phyloP scores from a whole-genome alignment of 1,140 invertebrate genomes.

The Mamestra configurata region DNA sequence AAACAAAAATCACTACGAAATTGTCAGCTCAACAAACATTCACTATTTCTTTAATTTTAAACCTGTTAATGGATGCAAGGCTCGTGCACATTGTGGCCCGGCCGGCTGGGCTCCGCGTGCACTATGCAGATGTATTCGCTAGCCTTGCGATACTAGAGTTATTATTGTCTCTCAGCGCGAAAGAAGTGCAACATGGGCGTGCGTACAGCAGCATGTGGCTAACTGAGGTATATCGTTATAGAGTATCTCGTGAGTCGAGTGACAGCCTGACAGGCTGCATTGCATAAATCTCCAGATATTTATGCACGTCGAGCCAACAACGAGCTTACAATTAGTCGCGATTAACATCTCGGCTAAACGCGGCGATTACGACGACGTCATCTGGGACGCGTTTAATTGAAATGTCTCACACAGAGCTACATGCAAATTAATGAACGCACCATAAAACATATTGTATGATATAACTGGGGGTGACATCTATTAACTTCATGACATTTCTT shows the following conservation, averaged over 20 bases:
- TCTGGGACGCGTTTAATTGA: constrained; percentile 64
- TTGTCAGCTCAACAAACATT: constrained; percentile 18
- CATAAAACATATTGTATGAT: constrained; percentile 55
- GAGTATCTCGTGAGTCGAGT: constrained; percentile 13
- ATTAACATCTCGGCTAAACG: constrained; percentile 64
- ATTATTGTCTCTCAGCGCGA: constrained; percentile 11
- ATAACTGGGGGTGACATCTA: constrained; percentile 45
- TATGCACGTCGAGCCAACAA: constrained; percentile 51
- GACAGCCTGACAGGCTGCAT: background rate
- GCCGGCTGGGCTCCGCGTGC: background rate
- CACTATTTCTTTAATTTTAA: constrained; percentile 19
- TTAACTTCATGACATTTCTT: constrained; percentile 49
- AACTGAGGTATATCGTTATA: background rate
- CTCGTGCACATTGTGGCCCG: constrained; percentile 2
- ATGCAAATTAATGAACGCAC: constrained; percentile 65
- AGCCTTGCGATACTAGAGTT: constrained; percentile 23
- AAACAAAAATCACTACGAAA: constrained; percentile 21
- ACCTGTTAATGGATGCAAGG: constrained; percentile 25
- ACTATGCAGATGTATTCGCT: constrained; percentile 29
- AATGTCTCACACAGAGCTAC: constrained; percentile 55
- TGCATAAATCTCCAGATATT: constrained; percentile 50
- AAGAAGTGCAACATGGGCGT: constrained; percentile 14
- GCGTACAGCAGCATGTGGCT: background rate
- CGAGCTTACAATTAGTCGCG: constrained; percentile 59
- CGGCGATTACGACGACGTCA: constrained; percentile 59